Percentiles rank a stretch among this genome's conserved stretches.
These are phyloP conservation scores for Diceros bicornis DNA, from an alignment of 2,797 vertebrate species.

Conservation along the genomic window DNA sequence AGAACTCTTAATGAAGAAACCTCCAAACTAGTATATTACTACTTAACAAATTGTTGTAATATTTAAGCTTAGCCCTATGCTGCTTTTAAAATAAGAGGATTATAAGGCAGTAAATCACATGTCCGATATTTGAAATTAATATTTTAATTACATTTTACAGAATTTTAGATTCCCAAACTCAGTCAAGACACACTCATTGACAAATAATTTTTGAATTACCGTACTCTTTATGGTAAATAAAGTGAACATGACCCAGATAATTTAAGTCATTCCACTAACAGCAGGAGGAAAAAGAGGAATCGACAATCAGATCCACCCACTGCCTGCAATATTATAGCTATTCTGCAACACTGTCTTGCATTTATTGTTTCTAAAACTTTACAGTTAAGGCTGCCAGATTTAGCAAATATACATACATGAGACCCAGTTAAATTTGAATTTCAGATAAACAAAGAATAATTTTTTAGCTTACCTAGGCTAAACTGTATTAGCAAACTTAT, in stretches of 20 bases:
- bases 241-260: neutral
- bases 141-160: neutral
- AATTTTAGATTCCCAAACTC: neutral
- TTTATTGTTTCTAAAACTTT: constrained; percentile 16
- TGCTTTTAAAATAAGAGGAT: neutral
- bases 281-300: neutral
- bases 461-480: neutral
- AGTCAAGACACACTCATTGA: neutral
- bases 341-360: neutral
- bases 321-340: neutral
- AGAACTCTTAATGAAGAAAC: neutral
- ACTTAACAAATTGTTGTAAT: neutral
- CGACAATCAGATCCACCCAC: neutral
- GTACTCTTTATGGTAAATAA: constrained; percentile 19
- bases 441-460: neutral
- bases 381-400: neutral
- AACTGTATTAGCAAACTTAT: neutral
- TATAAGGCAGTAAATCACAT: neutral
- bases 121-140: constrained; percentile 9
- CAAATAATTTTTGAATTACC: constrained; percentile 4
- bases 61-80: neutral
- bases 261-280: constrained; percentile 11
- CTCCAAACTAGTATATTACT: neutral
- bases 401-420: neutral
- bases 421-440: constrained; percentile 21